A percentile compares a stretch with the other conserved stretches of the same genome.
These are phyloP conservation scores for Phaedon cochleariae DNA, from an alignment of 2,888 invertebrate genomes.

Conservation along the genomic window DNA sequence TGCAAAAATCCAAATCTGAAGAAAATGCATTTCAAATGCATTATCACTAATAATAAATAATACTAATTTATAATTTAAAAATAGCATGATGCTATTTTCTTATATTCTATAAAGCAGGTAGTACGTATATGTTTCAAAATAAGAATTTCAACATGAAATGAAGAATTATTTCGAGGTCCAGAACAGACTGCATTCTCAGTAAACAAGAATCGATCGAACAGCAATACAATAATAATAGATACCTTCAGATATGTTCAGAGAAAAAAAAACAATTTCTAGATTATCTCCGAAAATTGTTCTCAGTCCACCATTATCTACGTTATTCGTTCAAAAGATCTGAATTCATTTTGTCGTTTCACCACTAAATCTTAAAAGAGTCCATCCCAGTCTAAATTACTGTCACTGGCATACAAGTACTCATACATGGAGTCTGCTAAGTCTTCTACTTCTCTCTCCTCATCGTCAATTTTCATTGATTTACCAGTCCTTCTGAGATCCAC, in stretches of 20 bases:
- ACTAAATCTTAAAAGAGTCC: constrained; percentile 50
- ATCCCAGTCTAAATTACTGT: constrained; percentile 67
- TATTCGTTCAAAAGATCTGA: no score
- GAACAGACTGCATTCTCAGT: no score
- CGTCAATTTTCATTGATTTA: constrained; percentile 61
- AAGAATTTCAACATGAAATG: no score
- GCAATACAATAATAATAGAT: no score
- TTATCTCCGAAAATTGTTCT: no score
- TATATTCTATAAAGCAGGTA: background rate
- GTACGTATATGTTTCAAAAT: no score
- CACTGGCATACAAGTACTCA: constrained; percentile 71
- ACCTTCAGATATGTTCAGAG: no score
- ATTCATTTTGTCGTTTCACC: no score
- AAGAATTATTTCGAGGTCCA: no score
- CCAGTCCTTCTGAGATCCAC: constrained; percentile 65
- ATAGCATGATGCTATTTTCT: constrained; percentile 5
- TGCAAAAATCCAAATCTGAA: constrained; percentile 56
- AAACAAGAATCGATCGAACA: no score
- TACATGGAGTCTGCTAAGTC: constrained; percentile 69
- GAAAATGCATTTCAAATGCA: constrained; percentile 12
- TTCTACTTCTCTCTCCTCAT: constrained; percentile 63
- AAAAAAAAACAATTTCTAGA: no score
- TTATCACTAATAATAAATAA: constrained; percentile 28
- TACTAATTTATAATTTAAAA: background rate
- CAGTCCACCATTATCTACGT: no score